Evolutionary conservation across 2,888 invertebrate genomes (phyloP), one percentile per base, ranked within the genome.

Genomic region (Quadriops clusia): DNA sequence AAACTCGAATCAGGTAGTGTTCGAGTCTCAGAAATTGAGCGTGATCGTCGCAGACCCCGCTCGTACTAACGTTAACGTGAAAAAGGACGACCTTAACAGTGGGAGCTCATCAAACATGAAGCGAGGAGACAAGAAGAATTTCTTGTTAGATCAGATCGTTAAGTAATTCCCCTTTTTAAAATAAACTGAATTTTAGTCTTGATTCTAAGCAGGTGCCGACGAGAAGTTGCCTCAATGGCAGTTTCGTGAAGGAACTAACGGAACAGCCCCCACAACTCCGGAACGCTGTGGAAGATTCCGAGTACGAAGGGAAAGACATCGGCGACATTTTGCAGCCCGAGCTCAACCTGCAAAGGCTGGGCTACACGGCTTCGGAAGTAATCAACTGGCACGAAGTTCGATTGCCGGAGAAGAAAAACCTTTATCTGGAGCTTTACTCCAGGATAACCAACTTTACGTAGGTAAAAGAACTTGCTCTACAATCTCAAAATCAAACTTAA

Each of bases 1-100:
- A 35, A 64, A 72, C 33, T 74, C 77, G 2, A 72, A 76, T 56
- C 77, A 77, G 67, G 74, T 78, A 22, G 75, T 76, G 23, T 78
- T 72, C 53, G 73, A 77, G 53, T 72, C 75, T 2, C 71, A 74
- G 36, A 75, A 74, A 41, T 67, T 77, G 17, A 77, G 78, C 32
- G 75, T 77, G 6, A 53, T 78, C 18, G 65, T 77, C 14, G 76
- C 77, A 4, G 74, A 77, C 56, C 77, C 77, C 0, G 63, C 67
- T 24, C 68, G 67, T 46, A 74, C 76, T 5, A 70, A 72, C 54
- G 71, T 78, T 6, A 71, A 73, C 55, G 68, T 77, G 5, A 33
- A 30, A 22, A 30, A 27, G 5, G 33, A 24, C 16, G 32, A 31
- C 18, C 32, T n/a, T n/a, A n/a, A n/a, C n/a, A n/a, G n/a, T n/a